These are phyloP conservation scores for Andrena fulva DNA, from an alignment of 2,888 invertebrate genomes.

Conservation along the genomic window DNA sequence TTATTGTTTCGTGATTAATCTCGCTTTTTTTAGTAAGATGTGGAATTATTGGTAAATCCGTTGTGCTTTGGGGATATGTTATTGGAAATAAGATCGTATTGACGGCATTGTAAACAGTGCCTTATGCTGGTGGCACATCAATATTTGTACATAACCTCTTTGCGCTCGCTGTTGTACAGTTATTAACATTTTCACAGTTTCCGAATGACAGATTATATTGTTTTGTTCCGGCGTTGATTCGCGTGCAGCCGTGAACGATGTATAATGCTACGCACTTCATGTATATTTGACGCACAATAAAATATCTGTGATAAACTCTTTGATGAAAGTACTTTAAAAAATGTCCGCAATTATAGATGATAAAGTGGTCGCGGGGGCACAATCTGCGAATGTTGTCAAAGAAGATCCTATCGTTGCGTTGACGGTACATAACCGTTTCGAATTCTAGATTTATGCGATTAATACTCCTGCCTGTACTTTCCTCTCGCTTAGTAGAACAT, in stretches of 20 bases:
- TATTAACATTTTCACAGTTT: constrained; percentile 56
- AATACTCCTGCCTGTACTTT: background rate
- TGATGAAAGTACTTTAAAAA: constrained; percentile 24
- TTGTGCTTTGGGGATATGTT: no score
- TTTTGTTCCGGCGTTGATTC: constrained; percentile 6
- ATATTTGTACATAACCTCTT: constrained; percentile 50
- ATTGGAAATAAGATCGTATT: background rate
- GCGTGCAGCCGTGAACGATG: constrained; percentile 38
- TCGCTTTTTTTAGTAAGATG: background rate
- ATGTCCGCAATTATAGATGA: constrained; percentile 84
- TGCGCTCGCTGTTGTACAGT: background rate
- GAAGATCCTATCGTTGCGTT: constrained; percentile 83
- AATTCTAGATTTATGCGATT: constrained; percentile 25
- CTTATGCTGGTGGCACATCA: constrained; percentile 18
- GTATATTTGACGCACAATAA: constrained; percentile 48
- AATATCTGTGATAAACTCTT: constrained; percentile 34
- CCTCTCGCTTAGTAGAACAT: background rate
- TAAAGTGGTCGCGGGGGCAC: constrained; percentile 83
- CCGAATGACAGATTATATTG: constrained; percentile 36
- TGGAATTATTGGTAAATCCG: no score
- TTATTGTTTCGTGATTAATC: background rate
- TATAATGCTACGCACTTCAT: constrained; percentile 1
- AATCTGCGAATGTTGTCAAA: constrained; percentile 79
- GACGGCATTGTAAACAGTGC: constrained; percentile 23
- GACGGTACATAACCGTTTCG: constrained; percentile 73